These are phyloP conservation scores for Asteroscopus sphinx DNA, from an alignment of 2,888 invertebrate genomes.

Conservation along the genomic window DNA sequence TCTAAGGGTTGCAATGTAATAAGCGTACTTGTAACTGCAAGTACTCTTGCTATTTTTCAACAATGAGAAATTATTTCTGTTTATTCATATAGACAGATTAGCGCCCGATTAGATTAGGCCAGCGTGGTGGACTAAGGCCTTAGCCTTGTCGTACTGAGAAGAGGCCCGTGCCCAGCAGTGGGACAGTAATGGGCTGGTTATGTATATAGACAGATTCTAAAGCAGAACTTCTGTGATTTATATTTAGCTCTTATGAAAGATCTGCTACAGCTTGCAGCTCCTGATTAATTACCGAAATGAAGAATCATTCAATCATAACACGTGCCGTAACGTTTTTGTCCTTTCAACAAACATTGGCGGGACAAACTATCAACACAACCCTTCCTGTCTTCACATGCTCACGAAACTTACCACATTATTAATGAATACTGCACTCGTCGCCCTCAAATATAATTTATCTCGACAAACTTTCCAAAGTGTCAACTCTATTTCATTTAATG, in stretches of 20 bases:
- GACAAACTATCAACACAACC: constrained; percentile 33
- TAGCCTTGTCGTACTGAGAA: too few relatives aligned
- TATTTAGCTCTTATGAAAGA: not conserved
- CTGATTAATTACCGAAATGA: not conserved
- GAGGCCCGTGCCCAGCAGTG: too few relatives aligned
- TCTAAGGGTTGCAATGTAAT: not conserved
- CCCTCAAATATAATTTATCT: constrained; percentile 61
- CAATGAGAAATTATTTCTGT: too few relatives aligned
- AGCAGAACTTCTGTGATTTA: not conserved
- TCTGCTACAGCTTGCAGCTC: not conserved
- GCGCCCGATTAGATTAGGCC: too few relatives aligned
- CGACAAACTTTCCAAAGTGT: constrained; percentile 67
- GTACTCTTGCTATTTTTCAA: not conserved
- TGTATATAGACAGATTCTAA: not conserved
- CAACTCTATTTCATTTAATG: constrained; percentile 75
- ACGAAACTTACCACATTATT: constrained; percentile 52
- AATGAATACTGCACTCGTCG: constrained; percentile 59
- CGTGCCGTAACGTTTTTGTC: constrained; percentile 5
- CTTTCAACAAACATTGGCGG: constrained; percentile 21
- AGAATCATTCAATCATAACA: not conserved
- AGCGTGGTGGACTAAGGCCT: too few relatives aligned
- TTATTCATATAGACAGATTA: too few relatives aligned
- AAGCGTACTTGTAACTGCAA: not conserved
- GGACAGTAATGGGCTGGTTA: too few relatives aligned
- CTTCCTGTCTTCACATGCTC: constrained; percentile 25